Evolutionary conservation across 2,888 invertebrate species (phyloP).

Genomic region (Nemotelus pantherinus): DNA sequence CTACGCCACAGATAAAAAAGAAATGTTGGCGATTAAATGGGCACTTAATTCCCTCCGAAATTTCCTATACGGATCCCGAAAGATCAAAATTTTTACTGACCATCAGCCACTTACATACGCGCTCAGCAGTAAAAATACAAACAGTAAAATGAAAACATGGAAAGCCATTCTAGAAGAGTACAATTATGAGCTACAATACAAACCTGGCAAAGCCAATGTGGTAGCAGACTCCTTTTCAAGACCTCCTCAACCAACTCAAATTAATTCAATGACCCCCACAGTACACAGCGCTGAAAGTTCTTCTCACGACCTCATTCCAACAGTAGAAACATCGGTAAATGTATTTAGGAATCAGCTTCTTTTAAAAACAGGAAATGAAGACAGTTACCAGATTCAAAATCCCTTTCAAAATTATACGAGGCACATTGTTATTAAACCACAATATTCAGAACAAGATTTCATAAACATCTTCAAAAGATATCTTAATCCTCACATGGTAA

Average conservation of each 20-base stretch:
- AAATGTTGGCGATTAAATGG: constrained; percentile 39
- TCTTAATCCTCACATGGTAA: constrained; percentile 35
- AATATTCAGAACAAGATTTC: constrained; percentile 8
- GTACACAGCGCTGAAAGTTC: constrained; percentile 29
- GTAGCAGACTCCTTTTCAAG: constrained; percentile 47
- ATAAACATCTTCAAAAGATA: constrained; percentile 33
- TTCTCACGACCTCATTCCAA: constrained; percentile 16
- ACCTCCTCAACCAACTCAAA: constrained; percentile 27
- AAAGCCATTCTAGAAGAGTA: constrained; percentile 49
- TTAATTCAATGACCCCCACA: constrained; percentile 19
- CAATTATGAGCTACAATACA: constrained; percentile 39
- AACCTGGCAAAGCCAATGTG: constrained; percentile 46
- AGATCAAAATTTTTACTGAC: constrained; percentile 32
- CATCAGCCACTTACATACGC: constrained; percentile 48
- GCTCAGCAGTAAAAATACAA: constrained; percentile 50
- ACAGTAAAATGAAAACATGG: constrained; percentile 51
- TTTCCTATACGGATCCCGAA: constrained; percentile 14
- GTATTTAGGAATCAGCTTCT: constrained; percentile 26
- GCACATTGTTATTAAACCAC: constrained; percentile 3
- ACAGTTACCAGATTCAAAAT: constrained; percentile 7
- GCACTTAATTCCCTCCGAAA: constrained; percentile 27
- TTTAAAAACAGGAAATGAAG: constrained; percentile 18
- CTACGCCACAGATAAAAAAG: constrained; percentile 39
- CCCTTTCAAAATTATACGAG: constrained; percentile 19
- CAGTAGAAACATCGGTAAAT: constrained; percentile 24